phyloP scores from a whole-genome alignment of 1,140 invertebrate species.

The Eulimnadia texana region DNA sequence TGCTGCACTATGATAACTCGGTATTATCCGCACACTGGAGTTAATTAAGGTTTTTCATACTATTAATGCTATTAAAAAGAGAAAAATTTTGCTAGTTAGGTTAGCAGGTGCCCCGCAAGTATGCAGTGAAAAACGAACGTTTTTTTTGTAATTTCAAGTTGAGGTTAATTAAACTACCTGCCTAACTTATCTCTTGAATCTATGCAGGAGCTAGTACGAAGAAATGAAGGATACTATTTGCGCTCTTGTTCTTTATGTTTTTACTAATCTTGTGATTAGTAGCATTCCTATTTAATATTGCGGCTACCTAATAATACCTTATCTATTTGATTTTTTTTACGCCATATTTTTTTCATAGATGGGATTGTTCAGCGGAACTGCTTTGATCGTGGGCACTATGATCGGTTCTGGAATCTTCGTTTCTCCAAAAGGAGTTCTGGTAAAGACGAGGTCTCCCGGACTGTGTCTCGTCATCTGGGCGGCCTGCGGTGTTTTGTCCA shows the following conservation, averaged over 20 bases:
- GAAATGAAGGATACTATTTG: background rate
- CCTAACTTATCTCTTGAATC: too few relatives aligned
- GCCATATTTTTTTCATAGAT: background rate
- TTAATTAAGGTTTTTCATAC: too few relatives aligned
- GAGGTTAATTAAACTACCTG: too few relatives aligned
- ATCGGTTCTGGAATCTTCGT: constrained; percentile 82
- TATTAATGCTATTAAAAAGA: too few relatives aligned
- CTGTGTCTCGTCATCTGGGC: constrained; percentile 69
- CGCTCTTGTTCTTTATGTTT: background rate
- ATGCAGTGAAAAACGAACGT: too few relatives aligned
- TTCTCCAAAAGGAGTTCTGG: constrained; percentile 62
- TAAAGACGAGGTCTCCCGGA: constrained; percentile 66
- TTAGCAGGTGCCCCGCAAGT: too few relatives aligned
- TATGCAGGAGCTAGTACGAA: background rate
- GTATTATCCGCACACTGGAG: too few relatives aligned
- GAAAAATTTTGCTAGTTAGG: too few relatives aligned
- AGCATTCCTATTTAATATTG: background rate
- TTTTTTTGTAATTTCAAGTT: too few relatives aligned
- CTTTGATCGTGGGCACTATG: background rate
- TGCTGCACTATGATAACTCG: too few relatives aligned
- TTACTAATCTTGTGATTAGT: background rate
- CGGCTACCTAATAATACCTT: too few relatives aligned
- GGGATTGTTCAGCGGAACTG: background rate
- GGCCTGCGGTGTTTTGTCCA: constrained; percentile 60
- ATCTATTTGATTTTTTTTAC: too few relatives aligned